phyloP scores from a whole-genome alignment of 1,140 invertebrate species.

The Lerema accius region DNA sequence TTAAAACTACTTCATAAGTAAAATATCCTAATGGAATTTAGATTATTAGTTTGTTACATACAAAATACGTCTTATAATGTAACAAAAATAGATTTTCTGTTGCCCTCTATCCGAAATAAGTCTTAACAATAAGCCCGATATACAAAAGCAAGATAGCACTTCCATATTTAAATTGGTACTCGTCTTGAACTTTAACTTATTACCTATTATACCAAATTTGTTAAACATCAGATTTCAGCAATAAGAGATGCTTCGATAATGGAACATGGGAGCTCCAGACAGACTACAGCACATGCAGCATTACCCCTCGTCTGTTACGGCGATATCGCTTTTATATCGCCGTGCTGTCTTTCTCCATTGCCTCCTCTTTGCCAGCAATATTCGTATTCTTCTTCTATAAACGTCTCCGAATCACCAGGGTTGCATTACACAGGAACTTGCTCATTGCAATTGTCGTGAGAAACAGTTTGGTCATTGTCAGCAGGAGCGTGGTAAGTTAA shows the following conservation, averaged over 20 bases:
- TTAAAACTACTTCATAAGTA: too few species aligned
- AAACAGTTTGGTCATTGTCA: conserved; percentile 82
- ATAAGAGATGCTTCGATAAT: conserved; percentile 78
- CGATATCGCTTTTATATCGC: conserved; percentile 80
- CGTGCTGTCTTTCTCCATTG: conserved; percentile 72
- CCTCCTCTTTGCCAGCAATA: conserved; percentile 81
- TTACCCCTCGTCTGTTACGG: conserved; percentile 74
- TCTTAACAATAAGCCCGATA: too few species aligned
- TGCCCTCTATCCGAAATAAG: too few species aligned
- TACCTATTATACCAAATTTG: too few species aligned
- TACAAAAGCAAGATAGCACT: too few species aligned
- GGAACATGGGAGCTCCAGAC: conserved; percentile 81
- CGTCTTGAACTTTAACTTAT: too few species aligned
- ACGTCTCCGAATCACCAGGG: conserved; percentile 73
- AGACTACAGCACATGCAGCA: conserved; percentile 81
- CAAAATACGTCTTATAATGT: too few species aligned
- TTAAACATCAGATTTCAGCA: conserved; percentile 80
- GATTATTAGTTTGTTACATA: too few species aligned
- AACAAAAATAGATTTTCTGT: too few species aligned
- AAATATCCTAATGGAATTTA: too few species aligned
- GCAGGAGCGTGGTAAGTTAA: conserved; percentile 72
- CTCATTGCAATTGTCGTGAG: conserved; percentile 82
- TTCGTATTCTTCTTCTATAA: conserved; percentile 81
- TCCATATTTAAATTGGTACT: too few species aligned
- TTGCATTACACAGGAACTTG: conserved; percentile 83